phyloP scores from a whole-genome alignment of 1,140 invertebrate genomes.

The Panagrolaimus sp. region DNA sequence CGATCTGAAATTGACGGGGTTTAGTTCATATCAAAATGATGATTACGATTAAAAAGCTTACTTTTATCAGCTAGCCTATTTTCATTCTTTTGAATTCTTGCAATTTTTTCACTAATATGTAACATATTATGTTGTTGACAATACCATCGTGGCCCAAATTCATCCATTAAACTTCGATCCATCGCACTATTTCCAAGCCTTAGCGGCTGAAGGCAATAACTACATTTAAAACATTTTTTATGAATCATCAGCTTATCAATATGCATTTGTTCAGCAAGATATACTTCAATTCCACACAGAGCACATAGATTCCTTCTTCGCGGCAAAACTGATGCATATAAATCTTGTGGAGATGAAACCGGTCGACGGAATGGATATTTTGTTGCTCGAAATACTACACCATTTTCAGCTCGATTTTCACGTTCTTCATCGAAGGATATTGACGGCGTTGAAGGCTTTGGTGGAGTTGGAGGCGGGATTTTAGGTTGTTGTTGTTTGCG shows the following conservation, averaged over 20 bases:
- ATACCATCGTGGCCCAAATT: background rate
- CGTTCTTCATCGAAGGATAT: background rate
- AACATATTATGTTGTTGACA: background rate
- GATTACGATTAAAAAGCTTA: too few species aligned
- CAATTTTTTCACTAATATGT: background rate
- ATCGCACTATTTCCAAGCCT: background rate
- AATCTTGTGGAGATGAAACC: background rate
- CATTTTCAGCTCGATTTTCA: background rate
- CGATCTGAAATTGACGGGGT: background rate
- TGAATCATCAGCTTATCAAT: conserved; percentile 11
- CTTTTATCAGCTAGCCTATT: background rate
- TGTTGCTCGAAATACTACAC: background rate
- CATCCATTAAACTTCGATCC: background rate
- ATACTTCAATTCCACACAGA: background rate
- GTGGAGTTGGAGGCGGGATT: background rate
- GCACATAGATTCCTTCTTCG: background rate
- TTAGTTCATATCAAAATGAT: too few species aligned
- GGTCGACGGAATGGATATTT: background rate
- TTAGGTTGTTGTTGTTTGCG: background rate
- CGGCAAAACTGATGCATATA: conserved; percentile 1
- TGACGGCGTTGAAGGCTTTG: background rate
- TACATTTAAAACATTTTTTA: conserved; percentile 1
- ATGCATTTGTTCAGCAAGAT: conserved; percentile 2
- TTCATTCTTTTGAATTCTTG: conserved; percentile 2
- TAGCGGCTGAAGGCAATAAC: conserved; percentile 6